Evolutionary conservation across 2,797 vertebrate genomes (phyloP), one percentile per base, ranked within the genome.

Genomic region (Synanceia verrucosa): DNA sequence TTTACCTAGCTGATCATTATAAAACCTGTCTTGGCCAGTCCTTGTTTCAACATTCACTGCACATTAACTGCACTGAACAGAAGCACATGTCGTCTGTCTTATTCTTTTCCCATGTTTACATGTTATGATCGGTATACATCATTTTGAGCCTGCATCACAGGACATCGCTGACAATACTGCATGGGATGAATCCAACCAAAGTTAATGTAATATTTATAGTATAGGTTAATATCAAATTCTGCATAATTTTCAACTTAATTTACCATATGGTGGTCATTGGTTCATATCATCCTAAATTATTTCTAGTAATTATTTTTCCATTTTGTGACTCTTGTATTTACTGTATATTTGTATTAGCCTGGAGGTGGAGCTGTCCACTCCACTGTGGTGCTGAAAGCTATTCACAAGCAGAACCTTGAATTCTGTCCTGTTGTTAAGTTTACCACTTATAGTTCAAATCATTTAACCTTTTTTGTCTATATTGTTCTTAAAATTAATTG

Each of bases 281-380:
- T 29, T 61, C 12, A 21, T 16, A 48, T 11, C 9, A 28, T 23
- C 13, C 16, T 62, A 2, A 19, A 8, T n/a, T 14, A 34, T 11
- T 36, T 33, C 36, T 31, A 57, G n/a, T n/a, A n/a, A n/a, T n/a
- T n/a, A n/a, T n/a, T n/a, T n/a, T n/a, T n/a, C 24, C 21, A 50
- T 14, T 56, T 5, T 10, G 6, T 50, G 16, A 4, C 4, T 52
- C 2, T 31, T 47, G 24, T n/a, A 2, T 39, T n/a, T n/a, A 19
- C 8, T n/a, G n/a, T n/a, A 7, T 34, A 41, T 39, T 26, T 26
- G 1, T 36, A 56, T 36, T 46, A 14, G 9, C 23, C 13, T 37
- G 4, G 23, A 34, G 46, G 8, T 24, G 61, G 76, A 73, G 73
- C 76, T 83, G 73, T 83, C 65, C 76, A 83, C 61, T 73, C 41